A percentile compares a stretch with the other conserved stretches of the same genome.
phyloP scores from a whole-genome alignment of 1,140 invertebrate species.

The Ceratosolen fusciceps region DNA sequence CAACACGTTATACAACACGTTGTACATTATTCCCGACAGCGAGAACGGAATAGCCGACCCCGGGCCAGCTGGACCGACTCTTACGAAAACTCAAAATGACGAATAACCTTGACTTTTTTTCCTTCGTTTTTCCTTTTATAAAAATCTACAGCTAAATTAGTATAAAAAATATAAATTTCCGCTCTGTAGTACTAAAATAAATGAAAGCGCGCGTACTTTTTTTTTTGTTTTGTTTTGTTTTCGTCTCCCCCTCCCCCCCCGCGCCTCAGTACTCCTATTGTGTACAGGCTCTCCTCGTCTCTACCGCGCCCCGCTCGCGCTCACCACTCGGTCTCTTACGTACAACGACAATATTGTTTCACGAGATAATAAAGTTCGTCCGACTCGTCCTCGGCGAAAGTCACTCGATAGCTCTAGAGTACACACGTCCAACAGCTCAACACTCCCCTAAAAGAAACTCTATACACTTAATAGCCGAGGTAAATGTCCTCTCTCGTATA shows the following conservation, averaged over 20 bases:
- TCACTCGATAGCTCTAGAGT: slow-evolving; percentile 38
- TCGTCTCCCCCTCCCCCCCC: neutral
- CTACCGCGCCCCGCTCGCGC: neutral
- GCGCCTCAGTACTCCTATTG: neutral
- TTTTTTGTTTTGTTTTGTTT: slow-evolving; percentile 12
- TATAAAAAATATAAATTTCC: slow-evolving; percentile 52
- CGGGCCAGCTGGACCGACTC: neutral
- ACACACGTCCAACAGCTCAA: slow-evolving; percentile 24
- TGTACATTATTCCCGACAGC: neutral
- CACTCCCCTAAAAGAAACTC: slow-evolving; percentile 30
- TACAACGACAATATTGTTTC: slow-evolving; percentile 33
- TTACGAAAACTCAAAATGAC: slow-evolving; percentile 37
- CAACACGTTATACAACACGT: no score
- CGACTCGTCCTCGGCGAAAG: slow-evolving; percentile 49
- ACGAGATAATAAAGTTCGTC: slow-evolving; percentile 35
- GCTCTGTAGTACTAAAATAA: slow-evolving; percentile 24
- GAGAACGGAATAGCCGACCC: slow-evolving; percentile 16
- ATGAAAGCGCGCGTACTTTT: slow-evolving; percentile 34
- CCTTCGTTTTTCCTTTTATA: no score
- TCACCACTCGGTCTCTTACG: neutral
- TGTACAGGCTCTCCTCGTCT: neutral
- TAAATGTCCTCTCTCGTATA: slow-evolving; percentile 36
- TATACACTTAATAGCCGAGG: slow-evolving; percentile 46
- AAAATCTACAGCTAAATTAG: slow-evolving; percentile 49
- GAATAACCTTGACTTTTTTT: no score